Percentiles rank a stretch among this genome's conserved stretches.
phyloP scores from a whole-genome alignment of 2,888 invertebrate genomes.

The Junonia oenone region DNA sequence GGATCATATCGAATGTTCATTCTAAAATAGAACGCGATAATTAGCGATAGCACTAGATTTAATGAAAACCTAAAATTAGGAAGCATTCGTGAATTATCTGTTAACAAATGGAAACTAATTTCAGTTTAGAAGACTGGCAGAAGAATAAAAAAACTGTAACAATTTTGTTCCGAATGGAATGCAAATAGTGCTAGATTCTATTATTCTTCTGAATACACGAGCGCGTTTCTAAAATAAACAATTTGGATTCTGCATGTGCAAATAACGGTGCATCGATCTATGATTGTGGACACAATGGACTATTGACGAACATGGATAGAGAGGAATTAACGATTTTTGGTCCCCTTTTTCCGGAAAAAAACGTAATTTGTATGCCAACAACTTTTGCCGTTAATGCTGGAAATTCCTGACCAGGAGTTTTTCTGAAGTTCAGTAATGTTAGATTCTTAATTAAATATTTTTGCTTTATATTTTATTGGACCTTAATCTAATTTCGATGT shows the following conservation, averaged over 20 bases:
- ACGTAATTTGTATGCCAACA: not conserved
- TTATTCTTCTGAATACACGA: not conserved
- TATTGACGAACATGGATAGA: not conserved
- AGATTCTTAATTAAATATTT: not conserved
- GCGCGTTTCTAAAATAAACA: not conserved
- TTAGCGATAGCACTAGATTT: too few species aligned
- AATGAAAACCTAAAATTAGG: too few species aligned
- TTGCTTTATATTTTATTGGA: not conserved
- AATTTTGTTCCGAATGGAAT: not conserved
- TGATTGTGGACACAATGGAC: not conserved
- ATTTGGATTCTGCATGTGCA: not conserved
- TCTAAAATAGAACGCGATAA: too few species aligned
- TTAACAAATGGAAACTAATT: too few species aligned
- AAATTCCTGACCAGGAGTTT: not conserved
- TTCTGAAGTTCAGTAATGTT: not conserved
- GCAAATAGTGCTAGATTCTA: not conserved
- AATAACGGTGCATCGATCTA: not conserved
- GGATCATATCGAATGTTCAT: too few species aligned
- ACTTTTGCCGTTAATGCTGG: not conserved
- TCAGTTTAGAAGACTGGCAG: not conserved
- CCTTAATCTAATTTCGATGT: too few species aligned
- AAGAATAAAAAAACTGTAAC: not conserved
- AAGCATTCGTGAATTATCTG: too few species aligned
- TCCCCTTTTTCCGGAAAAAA: not conserved
- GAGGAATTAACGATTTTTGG: too few species aligned